Conservation (phyloP, 2,113 vertebrate genomes). For the Ceyx melanurus region DNA sequence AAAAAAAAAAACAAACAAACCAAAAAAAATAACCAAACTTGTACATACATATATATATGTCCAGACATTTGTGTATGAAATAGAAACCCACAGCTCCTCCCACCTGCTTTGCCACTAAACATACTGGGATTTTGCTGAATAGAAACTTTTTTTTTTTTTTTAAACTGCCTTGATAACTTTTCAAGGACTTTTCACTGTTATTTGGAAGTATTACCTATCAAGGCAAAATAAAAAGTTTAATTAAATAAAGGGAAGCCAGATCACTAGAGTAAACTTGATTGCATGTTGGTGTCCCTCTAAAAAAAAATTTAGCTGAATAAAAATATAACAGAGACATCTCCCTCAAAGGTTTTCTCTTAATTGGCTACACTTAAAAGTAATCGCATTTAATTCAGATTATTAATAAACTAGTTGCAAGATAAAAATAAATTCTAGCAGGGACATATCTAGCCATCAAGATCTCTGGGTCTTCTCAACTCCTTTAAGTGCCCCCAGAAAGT, state of each 20-base stretch:
- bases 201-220: neutral
- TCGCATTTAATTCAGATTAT: neutral
- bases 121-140: neutral
- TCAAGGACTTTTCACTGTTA: neutral
- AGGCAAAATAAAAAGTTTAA: neutral
- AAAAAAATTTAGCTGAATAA: neutral
- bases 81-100: neutral
- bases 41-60: neutral
- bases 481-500: neutral
- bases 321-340: neutral
- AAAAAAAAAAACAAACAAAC: too few relatives aligned
- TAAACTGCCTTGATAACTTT: neutral
- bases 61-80: neutral
- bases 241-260: neutral
- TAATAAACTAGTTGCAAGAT: neutral
- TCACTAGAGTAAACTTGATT: neutral
- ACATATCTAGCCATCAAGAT: neutral
- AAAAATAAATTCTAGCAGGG: neutral
- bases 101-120: neutral
- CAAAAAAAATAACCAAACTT: neutral
- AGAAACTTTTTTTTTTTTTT: neutral
- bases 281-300: neutral
- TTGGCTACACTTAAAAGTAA: neutral
- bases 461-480: neutral
- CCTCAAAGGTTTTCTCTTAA: neutral